Base-by-base conservation (phyloP, 2,888 invertebrate species). In the Aspidapion aeneum region DNA sequence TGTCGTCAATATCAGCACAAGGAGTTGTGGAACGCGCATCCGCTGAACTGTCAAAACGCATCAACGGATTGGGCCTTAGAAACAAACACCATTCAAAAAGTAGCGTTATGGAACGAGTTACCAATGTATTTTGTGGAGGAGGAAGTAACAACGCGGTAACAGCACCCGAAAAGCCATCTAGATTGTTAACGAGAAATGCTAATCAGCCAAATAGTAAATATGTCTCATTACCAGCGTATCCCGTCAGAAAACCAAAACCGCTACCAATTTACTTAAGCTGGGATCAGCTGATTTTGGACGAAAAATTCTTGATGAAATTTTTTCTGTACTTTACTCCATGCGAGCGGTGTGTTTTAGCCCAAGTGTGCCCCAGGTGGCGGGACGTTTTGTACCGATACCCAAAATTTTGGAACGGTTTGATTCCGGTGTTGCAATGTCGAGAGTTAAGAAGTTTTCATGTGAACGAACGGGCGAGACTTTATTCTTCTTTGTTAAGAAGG, bases 21-120 rank as follows among this genome's bases (percentile, higher is more conserved):
- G 93, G 93, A 75, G 93, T 94, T 77, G 94, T 94, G 80, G 94
- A 94, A 84, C 87, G 94, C 76, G 94, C 94, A 74, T 93, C 93
- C 73, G 94, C 94, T 69, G 94, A 94, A 82, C 84, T 94, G 70
- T 90, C 93, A 72, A 93, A 94, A 77, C 88, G 94, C 76, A 94
- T 94, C 81, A 94, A 91, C 76, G 93, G 93, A 66, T 84, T 93
- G 75, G 85, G 66, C 78, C 83, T 67, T 19, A 70, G 77, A 51
- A 68, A 74, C 67, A 75, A 73, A 69, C 78, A 78, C 67, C 75
- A 77, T 65, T 73, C 77, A 68, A 77, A 76, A 67, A 82, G 86
- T 21, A 88, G 89, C 77, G 93, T 94, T 69, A 93, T 93, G 85
- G 94, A 94, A 79, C 87, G 93, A 71, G 93, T 94, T 63, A 93